phyloP scores from a whole-genome alignment of 2,888 invertebrate genomes.

The Gryllus longicercus region DNA sequence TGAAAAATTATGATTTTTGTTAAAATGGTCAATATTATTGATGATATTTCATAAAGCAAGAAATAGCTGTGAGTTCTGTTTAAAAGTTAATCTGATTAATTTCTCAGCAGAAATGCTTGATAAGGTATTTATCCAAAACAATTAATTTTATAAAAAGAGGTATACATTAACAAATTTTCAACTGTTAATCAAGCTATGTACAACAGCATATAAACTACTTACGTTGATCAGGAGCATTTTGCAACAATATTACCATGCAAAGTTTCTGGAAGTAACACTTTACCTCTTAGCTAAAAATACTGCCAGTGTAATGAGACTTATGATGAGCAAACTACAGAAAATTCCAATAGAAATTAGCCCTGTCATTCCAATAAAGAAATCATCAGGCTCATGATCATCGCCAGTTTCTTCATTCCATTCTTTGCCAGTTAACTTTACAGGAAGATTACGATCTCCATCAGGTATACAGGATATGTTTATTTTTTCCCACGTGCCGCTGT shows the following conservation, averaged over 20 bases:
- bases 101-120: too few relatives aligned
- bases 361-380: conserved; percentile 26
- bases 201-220: not conserved
- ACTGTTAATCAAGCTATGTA: not conserved
- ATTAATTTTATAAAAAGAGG: too few relatives aligned
- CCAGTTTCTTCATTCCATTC: conserved; percentile 31
- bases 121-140: too few relatives aligned
- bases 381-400: conserved; percentile 23
- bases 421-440: conserved; percentile 30
- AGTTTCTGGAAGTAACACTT: too few relatives aligned
- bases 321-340: conserved; percentile 31
- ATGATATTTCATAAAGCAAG: too few relatives aligned
- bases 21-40: too few relatives aligned
- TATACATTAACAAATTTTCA: not conserved
- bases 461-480: conserved; percentile 38
- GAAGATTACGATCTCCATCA: conserved; percentile 34
- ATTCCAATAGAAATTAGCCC: conserved; percentile 32
- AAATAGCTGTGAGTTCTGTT: too few relatives aligned
- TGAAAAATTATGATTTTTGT: too few relatives aligned
- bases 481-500: conserved; percentile 38
- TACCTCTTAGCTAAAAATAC: conserved; percentile 34
- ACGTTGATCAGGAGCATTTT: not conserved
- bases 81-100: too few relatives aligned
- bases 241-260: not conserved
- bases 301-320: conserved; percentile 30